Percentiles rank a stretch among this genome's conserved stretches.
Conservation (phyloP, 2,797 vertebrate genomes). For the Threskiornis aethiopicus region DNA sequence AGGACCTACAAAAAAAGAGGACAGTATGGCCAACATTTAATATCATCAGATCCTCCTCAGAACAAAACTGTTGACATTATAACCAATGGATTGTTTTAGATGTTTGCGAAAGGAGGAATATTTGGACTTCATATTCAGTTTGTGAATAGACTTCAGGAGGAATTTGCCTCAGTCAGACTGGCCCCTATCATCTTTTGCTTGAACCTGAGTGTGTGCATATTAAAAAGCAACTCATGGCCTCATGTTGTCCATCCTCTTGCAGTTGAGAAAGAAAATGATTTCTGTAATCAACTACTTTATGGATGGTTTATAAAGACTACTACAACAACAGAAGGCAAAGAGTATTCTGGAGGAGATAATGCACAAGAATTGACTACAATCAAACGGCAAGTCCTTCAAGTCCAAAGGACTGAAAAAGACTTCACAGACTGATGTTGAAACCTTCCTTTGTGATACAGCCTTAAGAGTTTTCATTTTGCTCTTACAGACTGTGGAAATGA, state of each 20-base stretch:
- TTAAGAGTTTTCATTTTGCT: background rate
- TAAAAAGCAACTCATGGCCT: background rate
- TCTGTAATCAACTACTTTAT: background rate
- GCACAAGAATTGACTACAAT: background rate
- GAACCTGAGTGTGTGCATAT: background rate
- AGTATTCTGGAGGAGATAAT: background rate
- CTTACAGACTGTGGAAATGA: background rate
- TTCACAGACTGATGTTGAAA: background rate
- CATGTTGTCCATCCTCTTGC: background rate
- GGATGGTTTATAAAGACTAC: background rate
- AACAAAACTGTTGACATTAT: background rate
- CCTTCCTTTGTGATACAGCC: background rate
- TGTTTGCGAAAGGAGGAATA: background rate
- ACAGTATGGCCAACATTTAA: background rate
- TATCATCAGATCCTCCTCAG: background rate
- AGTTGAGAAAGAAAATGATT: background rate
- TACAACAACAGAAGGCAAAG: background rate
- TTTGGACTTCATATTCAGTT: background rate
- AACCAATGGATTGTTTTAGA: background rate
- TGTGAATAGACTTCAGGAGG: background rate
- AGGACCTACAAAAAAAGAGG: constrained; percentile 76
- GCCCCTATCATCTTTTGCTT: background rate
- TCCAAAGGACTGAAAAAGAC: background rate
- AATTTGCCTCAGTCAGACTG: background rate
- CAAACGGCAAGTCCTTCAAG: background rate